Conservation (phyloP, 2,113 vertebrate genomes). For the Lepus americanus region DNA sequence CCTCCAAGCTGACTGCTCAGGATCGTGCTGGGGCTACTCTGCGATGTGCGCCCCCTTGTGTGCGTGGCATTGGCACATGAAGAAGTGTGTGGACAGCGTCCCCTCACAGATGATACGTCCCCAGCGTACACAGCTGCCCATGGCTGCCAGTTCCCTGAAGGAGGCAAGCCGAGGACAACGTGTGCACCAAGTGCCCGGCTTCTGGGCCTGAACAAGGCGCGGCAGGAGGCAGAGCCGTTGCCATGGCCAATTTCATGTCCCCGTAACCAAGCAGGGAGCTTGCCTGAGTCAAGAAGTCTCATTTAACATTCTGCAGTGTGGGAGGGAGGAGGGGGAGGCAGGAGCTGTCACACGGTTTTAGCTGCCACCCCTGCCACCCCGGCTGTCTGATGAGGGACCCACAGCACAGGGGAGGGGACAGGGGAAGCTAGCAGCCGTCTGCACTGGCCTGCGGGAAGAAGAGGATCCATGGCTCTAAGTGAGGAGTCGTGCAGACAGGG, state of each 20-base stretch:
- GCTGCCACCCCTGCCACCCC: slow-evolving; percentile 68
- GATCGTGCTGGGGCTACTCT: background rate
- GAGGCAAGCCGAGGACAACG: slow-evolving; percentile 45
- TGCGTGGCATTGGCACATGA: background rate
- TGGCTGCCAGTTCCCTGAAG: accelerated
- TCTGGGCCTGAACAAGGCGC: background rate
- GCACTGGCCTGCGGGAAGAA: background rate
- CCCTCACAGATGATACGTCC: no score
- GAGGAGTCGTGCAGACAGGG: background rate
- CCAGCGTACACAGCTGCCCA: background rate
- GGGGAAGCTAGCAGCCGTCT: background rate
- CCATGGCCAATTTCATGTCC: background rate
- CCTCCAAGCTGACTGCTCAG: background rate
- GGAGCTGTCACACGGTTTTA: slow-evolving; percentile 69
- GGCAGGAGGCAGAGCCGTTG: background rate
- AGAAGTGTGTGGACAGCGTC: background rate
- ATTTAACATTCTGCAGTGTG: background rate
- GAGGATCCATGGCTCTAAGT: background rate
- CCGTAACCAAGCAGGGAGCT: slow-evolving; percentile 60
- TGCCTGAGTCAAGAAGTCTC: slow-evolving; percentile 37
- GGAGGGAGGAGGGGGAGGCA: slow-evolving; percentile 71
- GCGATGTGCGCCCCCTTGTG: background rate
- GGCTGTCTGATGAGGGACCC: slow-evolving; percentile 53
- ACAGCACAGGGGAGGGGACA: background rate
- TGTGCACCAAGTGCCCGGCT: background rate